A percentile compares a stretch with the other conserved stretches of the same genome.
These are phyloP conservation scores for Charadrius vociferus DNA, from an alignment of 2,113 vertebrate genomes.

Conservation along the genomic window DNA sequence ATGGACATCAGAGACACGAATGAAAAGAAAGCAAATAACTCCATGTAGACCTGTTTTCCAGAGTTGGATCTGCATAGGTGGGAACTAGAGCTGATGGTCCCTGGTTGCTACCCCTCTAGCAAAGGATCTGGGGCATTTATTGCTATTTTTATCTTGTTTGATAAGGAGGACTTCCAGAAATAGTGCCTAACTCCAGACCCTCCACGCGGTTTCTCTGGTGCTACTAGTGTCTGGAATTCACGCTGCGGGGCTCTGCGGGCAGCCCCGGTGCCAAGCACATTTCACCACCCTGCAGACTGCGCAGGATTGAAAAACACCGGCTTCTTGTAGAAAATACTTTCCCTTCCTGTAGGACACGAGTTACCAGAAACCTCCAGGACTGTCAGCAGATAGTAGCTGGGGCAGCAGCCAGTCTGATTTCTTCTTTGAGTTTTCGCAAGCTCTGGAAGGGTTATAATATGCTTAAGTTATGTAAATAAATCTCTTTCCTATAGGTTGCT, in stretches of 20 bases:
- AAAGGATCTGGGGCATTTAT: not conserved
- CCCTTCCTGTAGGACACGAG: not conserved
- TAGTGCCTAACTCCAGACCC: not conserved
- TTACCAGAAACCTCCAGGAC: not conserved
- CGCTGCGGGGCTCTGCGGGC: not conserved
- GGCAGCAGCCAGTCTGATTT: not conserved
- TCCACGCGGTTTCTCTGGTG: not conserved
- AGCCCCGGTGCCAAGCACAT: not conserved
- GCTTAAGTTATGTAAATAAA: not conserved
- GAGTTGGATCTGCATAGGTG: not conserved
- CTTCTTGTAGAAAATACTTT: not conserved
- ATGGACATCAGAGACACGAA: not conserved
- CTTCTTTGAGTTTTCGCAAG: not conserved
- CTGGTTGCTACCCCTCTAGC: not conserved
- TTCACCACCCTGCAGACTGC: not conserved
- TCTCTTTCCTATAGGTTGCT: not conserved
- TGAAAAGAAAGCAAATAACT: not conserved
- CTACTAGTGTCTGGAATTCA: not conserved
- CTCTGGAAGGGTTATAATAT: not conserved
- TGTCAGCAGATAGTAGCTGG: not conserved
- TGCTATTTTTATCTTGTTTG: slow-evolving; percentile 2
- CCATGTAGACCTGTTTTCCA: not conserved
- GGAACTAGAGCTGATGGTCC: not conserved
- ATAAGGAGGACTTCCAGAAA: slow-evolving; percentile 20
- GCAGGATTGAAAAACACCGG: not conserved